Base-by-base conservation (phyloP, 2,113 vertebrate species). In the Isichthys henryi region DNA sequence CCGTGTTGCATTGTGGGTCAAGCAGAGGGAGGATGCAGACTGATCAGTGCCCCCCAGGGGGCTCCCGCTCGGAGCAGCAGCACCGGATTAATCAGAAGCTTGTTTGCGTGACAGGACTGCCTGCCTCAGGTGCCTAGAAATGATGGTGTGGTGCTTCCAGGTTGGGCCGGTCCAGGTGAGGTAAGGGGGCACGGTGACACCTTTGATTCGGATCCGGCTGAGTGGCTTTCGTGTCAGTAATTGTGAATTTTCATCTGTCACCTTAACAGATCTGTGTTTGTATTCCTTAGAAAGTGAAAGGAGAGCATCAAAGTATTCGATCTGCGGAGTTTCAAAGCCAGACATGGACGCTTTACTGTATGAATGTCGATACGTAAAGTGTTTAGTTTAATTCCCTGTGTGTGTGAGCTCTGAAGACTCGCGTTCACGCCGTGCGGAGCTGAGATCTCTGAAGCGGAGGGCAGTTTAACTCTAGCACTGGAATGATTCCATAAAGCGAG, bases 1-100 rank as follows among this genome's bases (percentile, higher is more conserved):
- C 77, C 13, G 66, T 89, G 84, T 89, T 87, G 19, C 48, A n/a
- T 19, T 31, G 62, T 77, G 58, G n/a, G 39, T 88, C 82, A 23
- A 45, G 82, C 45, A 0, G 45, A 48, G 45, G 39, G 45, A 23
- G 82, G 23, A 1, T 45, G 45, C 8, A 3, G 19, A 3, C n/a
- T 70, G n/a, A 31, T 70, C 10, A 70, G 62, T 1, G 62, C 27
- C 9, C 10, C 27, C 3, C n/a, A 31, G 62, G 62, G 35, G 35
- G 35, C 93, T 90, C 86, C 93, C 89, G 94, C 92, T 70, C 52
- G 0, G 90, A 95, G 95, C 94, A 94, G 91, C 89, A 91, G 91
- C 93, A 92, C 82, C 95, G 95, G 96, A 95, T 96, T 95, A 95
- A 95, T 96, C 95, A 95, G 93, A 92, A 93, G 85, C 92, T 95